Evolutionary conservation across 23 tunicate species (phyloP), one percentile per base, ranked within the genome.

Genomic region (Oikopleura dioica): DNA sequence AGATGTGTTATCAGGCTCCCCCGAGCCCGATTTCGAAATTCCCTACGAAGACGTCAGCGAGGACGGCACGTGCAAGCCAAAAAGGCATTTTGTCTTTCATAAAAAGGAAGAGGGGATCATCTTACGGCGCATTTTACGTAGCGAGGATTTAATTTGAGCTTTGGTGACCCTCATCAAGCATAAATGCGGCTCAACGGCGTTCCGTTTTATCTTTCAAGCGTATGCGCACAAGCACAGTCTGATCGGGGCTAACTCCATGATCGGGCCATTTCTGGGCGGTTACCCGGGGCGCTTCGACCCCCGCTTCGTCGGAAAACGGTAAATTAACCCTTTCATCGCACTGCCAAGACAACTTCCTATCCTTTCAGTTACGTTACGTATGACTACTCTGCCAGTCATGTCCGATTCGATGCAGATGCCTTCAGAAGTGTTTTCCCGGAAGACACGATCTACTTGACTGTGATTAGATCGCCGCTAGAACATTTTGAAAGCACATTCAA

Each of bases 221-320:
- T 63, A 21, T 63, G 30, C 72, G 5, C 72, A 63, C 26, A 24
- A 28, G 26, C 72, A 63, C 26, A 2, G 32, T 16, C 33, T 63
- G 5, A 23, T 63, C 72, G 72, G 72, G 29, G 33, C 33, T 5
- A 63, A 63, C 4, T 2, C 72, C 16, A 28, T 28, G 72, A 28
- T 63, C 5, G 33, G 33, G 16, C 72, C 30, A 21, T 63, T 63
- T 28, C 2, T 63, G 2, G 72, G 72, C 4, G 72, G 72, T 16
- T 63, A 63, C 26, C 72, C 72, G 29, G 72, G 72, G 33, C 29
- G 33, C 16, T 63, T 63, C 26, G 72, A 63, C 26, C 72, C 72
- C 29, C 72, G 33, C 16, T 63, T 63, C 33, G 72, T 63, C 2
- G 72, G 72, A 24, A 24, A 28, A 21, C 29, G 72, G 30, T 44